phyloP scores from a whole-genome alignment of 2,113 vertebrate genomes.

The Pelobates fuscus region DNA sequence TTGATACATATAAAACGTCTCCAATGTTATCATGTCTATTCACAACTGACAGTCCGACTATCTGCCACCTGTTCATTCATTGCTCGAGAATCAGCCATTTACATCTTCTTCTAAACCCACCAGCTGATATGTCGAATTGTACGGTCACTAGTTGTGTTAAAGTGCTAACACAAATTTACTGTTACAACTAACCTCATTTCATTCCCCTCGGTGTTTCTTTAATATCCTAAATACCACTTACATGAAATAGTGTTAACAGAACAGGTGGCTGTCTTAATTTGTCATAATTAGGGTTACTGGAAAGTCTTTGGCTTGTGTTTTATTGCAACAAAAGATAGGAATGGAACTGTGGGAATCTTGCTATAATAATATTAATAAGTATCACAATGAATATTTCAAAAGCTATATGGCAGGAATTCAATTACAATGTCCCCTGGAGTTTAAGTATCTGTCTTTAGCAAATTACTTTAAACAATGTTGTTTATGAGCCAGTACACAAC shows the following conservation, averaged over 20 bases:
- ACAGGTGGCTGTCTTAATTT: slow-evolving; percentile 34
- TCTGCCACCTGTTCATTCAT: not conserved
- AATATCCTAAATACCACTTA: not conserved
- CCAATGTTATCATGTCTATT: not conserved
- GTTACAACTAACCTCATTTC: not conserved
- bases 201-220: not conserved
- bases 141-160: not conserved
- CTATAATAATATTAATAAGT: not conserved
- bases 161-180: not conserved
- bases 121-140: not conserved
- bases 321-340: not conserved
- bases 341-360: not conserved
- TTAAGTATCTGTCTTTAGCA: slow-evolving; percentile 3
- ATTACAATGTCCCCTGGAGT: slow-evolving; percentile 5
- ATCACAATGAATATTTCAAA: slow-evolving; percentile 16
- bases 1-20: not conserved
- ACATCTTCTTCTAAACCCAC: not conserved
- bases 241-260: not conserved
- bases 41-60: not conserved
- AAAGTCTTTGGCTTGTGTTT: slow-evolving; percentile 10
- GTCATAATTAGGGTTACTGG: slow-evolving; percentile 23
- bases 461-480: slow-evolving; percentile 12
- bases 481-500: not conserved
- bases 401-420: not conserved
- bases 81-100: not conserved